Evolutionary conservation across 64 coral and sea anemone genomes (phyloP).

Genomic region (Stylophora pistillata): DNA sequence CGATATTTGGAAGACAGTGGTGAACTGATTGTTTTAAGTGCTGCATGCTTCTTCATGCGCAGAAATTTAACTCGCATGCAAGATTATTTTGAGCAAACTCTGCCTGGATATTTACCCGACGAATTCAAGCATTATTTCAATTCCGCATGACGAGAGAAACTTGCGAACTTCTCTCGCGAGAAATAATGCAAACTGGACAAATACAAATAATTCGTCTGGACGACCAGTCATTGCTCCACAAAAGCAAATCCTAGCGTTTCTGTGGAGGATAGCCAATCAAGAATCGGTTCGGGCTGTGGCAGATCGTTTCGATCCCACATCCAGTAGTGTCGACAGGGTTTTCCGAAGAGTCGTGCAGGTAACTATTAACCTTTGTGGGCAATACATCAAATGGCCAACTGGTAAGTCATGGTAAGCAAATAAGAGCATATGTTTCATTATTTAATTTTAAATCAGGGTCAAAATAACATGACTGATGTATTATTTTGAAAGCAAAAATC

Average conservation of each 20-base stretch:
- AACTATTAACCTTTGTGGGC: slow-evolving; percentile 4
- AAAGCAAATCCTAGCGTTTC: no score
- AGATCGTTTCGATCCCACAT: neutral
- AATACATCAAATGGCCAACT: no score
- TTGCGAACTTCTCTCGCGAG: no score
- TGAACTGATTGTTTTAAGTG: no score
- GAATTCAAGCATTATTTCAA: slow-evolving; percentile 7
- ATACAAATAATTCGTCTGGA: slow-evolving; percentile 2
- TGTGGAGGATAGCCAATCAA: slow-evolving; percentile 12
- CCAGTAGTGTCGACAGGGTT: slow-evolving; percentile 14
- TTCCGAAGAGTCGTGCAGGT: neutral
- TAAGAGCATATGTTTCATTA: no score
- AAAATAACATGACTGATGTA: no score
- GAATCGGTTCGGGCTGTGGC: slow-evolving; percentile 29
- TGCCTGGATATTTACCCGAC: neutral
- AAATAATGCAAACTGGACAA: neutral
- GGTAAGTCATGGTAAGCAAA: neutral
- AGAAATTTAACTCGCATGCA: no score
- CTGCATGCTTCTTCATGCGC: no score
- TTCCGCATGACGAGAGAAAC: neutral
- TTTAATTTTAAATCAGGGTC: no score
- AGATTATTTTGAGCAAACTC: no score
- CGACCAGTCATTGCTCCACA: neutral
- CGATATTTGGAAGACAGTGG: no score
- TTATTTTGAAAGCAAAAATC: no score